Conservation (phyloP, 92 coral and sea anemone species). For the Zoanthus solanderi region DNA sequence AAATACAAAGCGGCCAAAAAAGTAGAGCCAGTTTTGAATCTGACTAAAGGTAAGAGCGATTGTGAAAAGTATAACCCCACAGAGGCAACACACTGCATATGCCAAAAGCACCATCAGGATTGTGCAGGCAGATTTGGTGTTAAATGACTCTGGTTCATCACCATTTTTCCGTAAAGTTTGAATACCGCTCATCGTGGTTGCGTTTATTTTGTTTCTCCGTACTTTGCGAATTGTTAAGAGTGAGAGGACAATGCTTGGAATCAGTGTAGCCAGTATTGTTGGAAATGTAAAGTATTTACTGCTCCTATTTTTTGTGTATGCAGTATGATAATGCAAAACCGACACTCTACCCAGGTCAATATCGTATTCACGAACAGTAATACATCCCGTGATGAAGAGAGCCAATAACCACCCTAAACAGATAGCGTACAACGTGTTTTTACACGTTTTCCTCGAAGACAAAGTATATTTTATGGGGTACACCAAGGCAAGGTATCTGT, state of each 20-base stretch:
- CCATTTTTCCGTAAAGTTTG: not conserved
- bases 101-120: not conserved
- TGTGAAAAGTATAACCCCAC: not conserved
- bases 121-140: not conserved
- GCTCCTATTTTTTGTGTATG: not conserved
- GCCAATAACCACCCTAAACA: not conserved
- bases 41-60: not conserved
- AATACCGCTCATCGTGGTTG: not conserved
- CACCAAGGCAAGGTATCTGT: constrained; percentile 12
- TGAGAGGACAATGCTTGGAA: not conserved
- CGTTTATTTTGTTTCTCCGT: not conserved
- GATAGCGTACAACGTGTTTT: not conserved
- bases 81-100: not conserved
- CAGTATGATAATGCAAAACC: not conserved
- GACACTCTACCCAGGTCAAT: constrained; percentile 14
- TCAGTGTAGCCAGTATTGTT: too few relatives aligned
- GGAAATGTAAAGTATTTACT: not conserved
- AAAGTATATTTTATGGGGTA: not conserved
- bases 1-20: not conserved
- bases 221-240: not conserved
- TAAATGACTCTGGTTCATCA: not conserved
- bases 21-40: not conserved
- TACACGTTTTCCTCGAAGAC: not conserved
- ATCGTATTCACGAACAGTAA: not conserved
- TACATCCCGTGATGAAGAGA: not conserved